Percentiles rank a stretch among this genome's conserved stretches.
These are phyloP conservation scores for Scartelaos histophorus DNA, from an alignment of 2,113 vertebrate genomes.

Conservation along the genomic window DNA sequence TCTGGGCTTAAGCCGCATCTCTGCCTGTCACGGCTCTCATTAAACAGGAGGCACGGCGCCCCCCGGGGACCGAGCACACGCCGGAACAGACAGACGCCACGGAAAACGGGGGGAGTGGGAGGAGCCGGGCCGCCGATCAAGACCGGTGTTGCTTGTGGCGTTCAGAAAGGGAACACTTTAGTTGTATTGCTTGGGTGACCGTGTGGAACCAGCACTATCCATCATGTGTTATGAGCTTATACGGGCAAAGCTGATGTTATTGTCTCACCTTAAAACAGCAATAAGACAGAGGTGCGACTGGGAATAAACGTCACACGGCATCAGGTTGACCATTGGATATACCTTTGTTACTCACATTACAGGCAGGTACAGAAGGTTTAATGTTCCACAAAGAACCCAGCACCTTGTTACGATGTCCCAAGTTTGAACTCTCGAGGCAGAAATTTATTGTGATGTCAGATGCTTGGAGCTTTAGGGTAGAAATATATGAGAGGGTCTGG, in stretches of 20 bases:
- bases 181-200: slow-evolving; percentile 46
- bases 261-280: slow-evolving; percentile 24
- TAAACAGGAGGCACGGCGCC: slow-evolving; percentile 49
- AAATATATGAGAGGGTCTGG: neutral
- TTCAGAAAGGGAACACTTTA: slow-evolving; percentile 57
- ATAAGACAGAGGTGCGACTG: neutral
- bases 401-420: neutral
- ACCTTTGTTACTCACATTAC: neutral
- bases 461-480: neutral
- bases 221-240: slow-evolving; percentile 45
- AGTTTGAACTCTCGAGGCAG: neutral
- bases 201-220: slow-evolving; percentile 46
- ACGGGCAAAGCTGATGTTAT: slow-evolving; percentile 18
- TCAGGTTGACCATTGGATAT: neutral
- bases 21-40: slow-evolving; percentile 53
- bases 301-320: neutral
- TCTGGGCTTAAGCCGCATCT: slow-evolving; percentile 34
- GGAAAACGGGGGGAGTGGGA: slow-evolving; percentile 42
- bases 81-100: slow-evolving; percentile 20
- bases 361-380: neutral
- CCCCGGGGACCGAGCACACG: slow-evolving; percentile 45
- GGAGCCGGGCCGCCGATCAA: slow-evolving; percentile 55
- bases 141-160: slow-evolving; percentile 34
- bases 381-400: neutral
- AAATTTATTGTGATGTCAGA: neutral